Evolutionary conservation across 2,888 invertebrate species (phyloP), one percentile per base, ranked within the genome.

Genomic region (Eupithecia insigniata): DNA sequence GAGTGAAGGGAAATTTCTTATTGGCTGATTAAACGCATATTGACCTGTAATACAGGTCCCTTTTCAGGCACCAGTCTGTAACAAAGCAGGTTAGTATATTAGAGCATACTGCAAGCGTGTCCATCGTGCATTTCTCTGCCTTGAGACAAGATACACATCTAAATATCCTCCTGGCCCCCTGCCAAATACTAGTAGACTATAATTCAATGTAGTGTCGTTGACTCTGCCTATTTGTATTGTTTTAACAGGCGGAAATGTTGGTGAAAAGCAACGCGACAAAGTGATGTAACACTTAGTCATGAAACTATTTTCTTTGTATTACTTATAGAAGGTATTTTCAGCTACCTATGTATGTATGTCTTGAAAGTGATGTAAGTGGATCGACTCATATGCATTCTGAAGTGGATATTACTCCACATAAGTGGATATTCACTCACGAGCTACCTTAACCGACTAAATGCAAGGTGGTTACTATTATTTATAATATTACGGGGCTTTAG

Each of bases 151-250:
- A 26, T 61, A n/a, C 26, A 66, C 61, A 70, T 26, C 51, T 34
- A 70, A 75, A 76, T 76, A 78, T 71, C 67, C 73, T 43, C 10
- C 69, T 79, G 79, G 79, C 73, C 2, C 5, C 5, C 10, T 0
- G 68, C 79, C 79, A 78, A 77, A 74, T 22, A 14, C 62, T 75
- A 71, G 76, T 78, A 66, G 70, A 73, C 75, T 75, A 78, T 81
- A 75, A 67, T 77, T 77, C 78, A 75, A 76, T 66, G 66, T 69
- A 70, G 76, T 81, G 79, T 78, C 81, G 76, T 79, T 79, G 79
- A 81, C 81, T 78, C 69, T 58, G 51, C 26, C 51, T 22, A 55
- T 62, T 67, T 72, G 66, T 62, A 67, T 64, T 62, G 67, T 64
- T 22, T 64, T 22, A 14, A 18, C 22, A 39, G 64, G 55, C 69